Base-by-base conservation (phyloP, 1,140 invertebrate species). In the Leptonema lineaticorne region DNA sequence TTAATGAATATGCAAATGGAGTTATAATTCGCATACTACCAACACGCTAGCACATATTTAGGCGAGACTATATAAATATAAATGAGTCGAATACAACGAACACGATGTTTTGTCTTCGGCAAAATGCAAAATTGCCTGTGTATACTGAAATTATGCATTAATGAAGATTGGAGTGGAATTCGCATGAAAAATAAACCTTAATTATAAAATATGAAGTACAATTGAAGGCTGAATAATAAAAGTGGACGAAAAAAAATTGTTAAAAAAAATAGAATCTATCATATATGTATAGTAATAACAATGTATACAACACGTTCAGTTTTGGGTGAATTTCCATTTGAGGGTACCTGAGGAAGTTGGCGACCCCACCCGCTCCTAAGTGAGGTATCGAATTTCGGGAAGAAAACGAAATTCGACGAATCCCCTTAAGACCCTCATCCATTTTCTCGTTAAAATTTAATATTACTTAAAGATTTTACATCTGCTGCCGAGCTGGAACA, bases 371-470 rank as follows among this genome's bases (percentile, higher is more conserved):
- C 50, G 1, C 30, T 16, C 30, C 59, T 62, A 62, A 62, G 62
- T 64, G 29, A 33, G 41, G 60, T 71, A 71, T 71, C 66, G 62
- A 71, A 71, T 68, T 70, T 68, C 53, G 33, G 22, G 53, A 53
- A 57, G 48, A 65, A 68, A 65, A 68, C 66, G 62, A 68, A 68
- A 53, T 71, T 68, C 62, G 60, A 53, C 60, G 66, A 57, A 71
- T 68, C 60, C 53, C 53, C 62, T 29, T 46, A 48, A 62, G 66
- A 65, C 66, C 58, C 67, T 62, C 67, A 68, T 68, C 62, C 66
- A 60, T 68, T 71, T 71, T 71, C 69, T 68, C 66, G 66, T 71
- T 71, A 71, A 71, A 71, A 71, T 65, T 71, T 71, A 71, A 71
- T 71, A 68, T 68, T 68, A 71, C 69, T 71, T 71, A 68, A 58